Base-by-base conservation (phyloP, 2,797 vertebrate species). In the Tragopan temminckii region DNA sequence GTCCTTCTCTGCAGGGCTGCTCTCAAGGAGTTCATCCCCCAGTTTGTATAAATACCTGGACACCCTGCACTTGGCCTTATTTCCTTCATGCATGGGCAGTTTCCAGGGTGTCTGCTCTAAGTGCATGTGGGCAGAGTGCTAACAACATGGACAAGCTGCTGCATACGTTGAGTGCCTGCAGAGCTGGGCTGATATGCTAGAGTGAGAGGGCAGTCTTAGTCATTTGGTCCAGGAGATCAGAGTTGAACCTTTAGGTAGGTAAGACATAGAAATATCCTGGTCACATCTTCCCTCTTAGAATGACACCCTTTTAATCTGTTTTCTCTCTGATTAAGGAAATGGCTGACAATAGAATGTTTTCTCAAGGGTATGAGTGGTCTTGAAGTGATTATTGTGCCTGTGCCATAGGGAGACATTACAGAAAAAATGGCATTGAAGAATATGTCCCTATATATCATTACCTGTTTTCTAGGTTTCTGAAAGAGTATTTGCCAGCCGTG, bases 401-500 rank as follows among this genome's bases (percentile, higher is more conserved):
- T 89, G 76, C 89, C 76, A 55, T 4, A 7, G 79, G 71, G 58
- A 71, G 48, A 75, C 53, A 82, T 96, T 89, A 93, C 75, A 66
- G 58, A 90, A 78, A 66, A 82, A 83, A 85, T 7, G 76, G 67
- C 90, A 85, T 93, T 92, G 84, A 95, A 93, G 69, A 90, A 89
- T 95, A 93, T 78, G 66, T 66, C 79, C 71, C 57, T 89, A 87
- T 89, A 82, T 90, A 90, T 89, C 95, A 94, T 80, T 93, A 96
- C 94, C 76, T 89, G 75, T 94, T 94, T 92, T 96, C 81, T 64
- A 85, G 84, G 94, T 89, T 85, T 94, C 84, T 58, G 68, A 90
- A 87, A 58, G 25, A 1, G 0, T 92, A 76, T 77, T 94, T 92
- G 57, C 81, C 81, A 89, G 59, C 52, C 13, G 0, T 84, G 75